Percentiles rank a stretch among this genome's conserved stretches.
phyloP scores from a whole-genome alignment of 2,888 invertebrate genomes.

The Elmis aenea region DNA sequence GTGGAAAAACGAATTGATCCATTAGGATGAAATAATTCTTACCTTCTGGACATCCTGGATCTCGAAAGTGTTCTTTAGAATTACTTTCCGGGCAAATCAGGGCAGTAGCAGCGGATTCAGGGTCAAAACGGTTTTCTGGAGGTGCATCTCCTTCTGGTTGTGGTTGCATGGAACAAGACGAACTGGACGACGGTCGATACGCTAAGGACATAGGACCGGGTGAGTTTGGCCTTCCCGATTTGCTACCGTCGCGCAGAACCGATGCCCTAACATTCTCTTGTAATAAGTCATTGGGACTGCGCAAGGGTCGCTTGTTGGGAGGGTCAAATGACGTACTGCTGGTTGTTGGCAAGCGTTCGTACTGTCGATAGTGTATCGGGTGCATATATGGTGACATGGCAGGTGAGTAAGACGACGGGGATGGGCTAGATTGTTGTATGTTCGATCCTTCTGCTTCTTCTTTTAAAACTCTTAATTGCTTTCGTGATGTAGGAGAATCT shows the following conservation, averaged over 20 bases:
- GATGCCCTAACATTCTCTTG: constrained; percentile 61
- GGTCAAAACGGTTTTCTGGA: constrained; percentile 51
- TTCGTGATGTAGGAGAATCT: constrained; percentile 40
- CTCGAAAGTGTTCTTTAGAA: constrained; percentile 38
- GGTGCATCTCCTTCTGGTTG: constrained; percentile 55
- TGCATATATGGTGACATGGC: constrained; percentile 50
- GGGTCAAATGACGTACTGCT: constrained; percentile 45
- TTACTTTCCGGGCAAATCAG: constrained; percentile 48
- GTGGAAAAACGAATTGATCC: too few species aligned
- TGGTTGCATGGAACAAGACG: constrained; percentile 46
- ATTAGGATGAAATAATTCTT: constrained; percentile 11
- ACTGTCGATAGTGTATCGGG: constrained; percentile 41
- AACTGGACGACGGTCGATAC: constrained; percentile 49
- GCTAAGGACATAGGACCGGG: constrained; percentile 42
- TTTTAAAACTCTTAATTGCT: constrained; percentile 36
- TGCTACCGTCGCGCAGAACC: constrained; percentile 59
- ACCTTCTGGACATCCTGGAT: constrained; percentile 52
- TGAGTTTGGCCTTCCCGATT: constrained; percentile 51
- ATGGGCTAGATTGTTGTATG: constrained; percentile 26
- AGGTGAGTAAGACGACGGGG: constrained; percentile 47
- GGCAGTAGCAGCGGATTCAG: constrained; percentile 47
- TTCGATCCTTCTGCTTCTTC: constrained; percentile 34
- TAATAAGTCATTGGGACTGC: constrained; percentile 55
- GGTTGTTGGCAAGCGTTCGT: constrained; percentile 42
- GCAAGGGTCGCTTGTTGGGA: constrained; percentile 53